Evolutionary conservation across 1,140 invertebrate genomes (phyloP), one percentile per base, ranked within the genome.

Genomic region (Penaeus chinensis): DNA sequence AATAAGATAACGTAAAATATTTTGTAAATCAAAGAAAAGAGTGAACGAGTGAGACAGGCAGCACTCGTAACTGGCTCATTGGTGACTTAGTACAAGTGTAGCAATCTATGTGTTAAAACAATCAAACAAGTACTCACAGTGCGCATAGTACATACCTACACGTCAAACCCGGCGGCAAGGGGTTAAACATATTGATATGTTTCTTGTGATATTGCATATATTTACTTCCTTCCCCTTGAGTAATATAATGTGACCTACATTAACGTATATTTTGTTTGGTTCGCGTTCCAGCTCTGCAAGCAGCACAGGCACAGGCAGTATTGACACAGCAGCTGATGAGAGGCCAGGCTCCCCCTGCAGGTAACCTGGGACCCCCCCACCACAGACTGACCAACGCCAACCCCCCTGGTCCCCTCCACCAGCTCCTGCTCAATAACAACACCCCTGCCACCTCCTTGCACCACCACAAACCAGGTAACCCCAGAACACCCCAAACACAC

Each of bases 401-500:
- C 54, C 71, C 86, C 60, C 69, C 80, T 63, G 81, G 69, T 27
- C 66, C 80, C 60, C 86, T 87, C 47, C 86, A 87, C 37, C 86
- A 87, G 63, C 71, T 87, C 80, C 86, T 87, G 79, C 80, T 87
- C 86, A 87, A 87, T 77, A 87, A 87, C 74, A 87, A 87, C 32
- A 82, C 66, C 77, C 86, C 86, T 82, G 80, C 80, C 79, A 82
- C 80, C 54, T 87, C 80, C 32, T 47, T 83, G 24, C 86, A 87
- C 61, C 86, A 87, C 54, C 86, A 87, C 77, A 87, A 87, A 66
- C 81, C 47, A 87, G 86, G 86, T 87, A 86, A 85, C 24, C n/a
- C 61, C 22, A 82, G 10, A 13, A 54, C 54, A 54, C 54, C 54
- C 54, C 54, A 54, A 54, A 54, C 54, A 54, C 54, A 54, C 54